Base-by-base conservation (phyloP, 1,140 invertebrate genomes). In the Diorhabda sublineata region DNA sequence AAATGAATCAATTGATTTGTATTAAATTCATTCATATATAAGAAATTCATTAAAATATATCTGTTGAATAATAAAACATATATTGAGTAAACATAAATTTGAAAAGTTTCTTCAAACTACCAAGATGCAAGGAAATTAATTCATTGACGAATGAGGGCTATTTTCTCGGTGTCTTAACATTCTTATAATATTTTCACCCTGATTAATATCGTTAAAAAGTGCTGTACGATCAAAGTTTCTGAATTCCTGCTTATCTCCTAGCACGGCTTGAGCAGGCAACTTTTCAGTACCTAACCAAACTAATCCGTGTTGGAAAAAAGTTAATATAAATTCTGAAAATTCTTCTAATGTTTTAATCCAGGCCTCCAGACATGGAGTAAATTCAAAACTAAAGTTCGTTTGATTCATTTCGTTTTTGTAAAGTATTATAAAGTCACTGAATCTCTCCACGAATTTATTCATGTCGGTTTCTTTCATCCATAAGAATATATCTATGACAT, bases 331-430 rank as follows among this genome's bases (percentile, higher is more conserved):
- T 52, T 45, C 61, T 8, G 60, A 62, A 42, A 68, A 59, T 6
- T 68, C 61, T 42, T 64, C 52, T 45, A 68, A n/a, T 8, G 61
- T 64, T 64, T 68, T 59, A 3, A 68, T n/a, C 68, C 68, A 69
- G 1, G 64, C 45, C 5, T 69, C 63, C 41, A 69, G 41, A 57
- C 63, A 69, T 42, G 52, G 43, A 7, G 62, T 44, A 58, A 65
- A 42, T 9, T 64, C 59, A 4, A 26, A 65, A 41, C 4, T 52
- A 42, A 64, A 56, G 42, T 3, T n/a, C 41, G 6, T 58, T 5
- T 42, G 8, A 11, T 64, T 64, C 45, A 57, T n/a, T 60, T 45
- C 57, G 8, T 41, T 43, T 5, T 6, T 52, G 7, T 42, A 61
- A 42, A 42, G 47, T 7, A 42, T 64, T 5, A 64, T 56, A 43